Base-by-base conservation (phyloP, 64 coral and sea anemone genomes). In the Hydrozoanthus tunicans region DNA sequence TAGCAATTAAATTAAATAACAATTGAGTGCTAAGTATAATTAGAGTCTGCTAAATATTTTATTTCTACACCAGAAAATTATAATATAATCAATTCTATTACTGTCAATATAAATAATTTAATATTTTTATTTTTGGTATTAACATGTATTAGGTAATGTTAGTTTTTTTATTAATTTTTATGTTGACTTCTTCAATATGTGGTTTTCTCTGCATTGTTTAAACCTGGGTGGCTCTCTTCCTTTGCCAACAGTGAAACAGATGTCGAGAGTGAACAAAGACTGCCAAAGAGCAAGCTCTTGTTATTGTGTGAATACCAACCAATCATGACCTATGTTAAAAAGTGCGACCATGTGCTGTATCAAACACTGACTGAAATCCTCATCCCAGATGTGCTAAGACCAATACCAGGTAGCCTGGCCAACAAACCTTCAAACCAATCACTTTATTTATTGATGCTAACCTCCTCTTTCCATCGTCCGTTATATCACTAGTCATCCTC, bases 331-430 rank as follows among this genome's bases (percentile, higher is more conserved):
- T 99, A 91, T 57, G 85, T 94, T 27, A 99, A 99, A 78, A 93
- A 83, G n/a, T 93, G 94, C 77, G 97, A 99, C 79, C 97, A 99
- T 55, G 81, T 94, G 17, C 77, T 99, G 56, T 99, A 99, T 70
- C 97, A 99, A 58, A 96, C 97, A 61, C 70, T 99, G 83, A 94
- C 95, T 14, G 97, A 99, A 88, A 90, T 95, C 15, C 92, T 99
- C 6, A 96, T 99, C 75, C 97, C 97, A 82, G 94, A 99, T 90
- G 97, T 99, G 2, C 90, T 99, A 4, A 62, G 97, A 96, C 97
- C 97, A 91, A 99, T 99, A 80, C 97, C 97, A 99, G 94, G 97
- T 99, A 88, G 58, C 56, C 12, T 78, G 15, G n/a, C n/a, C 12
- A n/a, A 6, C 7, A 4, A 6, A 72, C 17, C 0, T 72, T 64